Evolutionary conservation across 2,113 vertebrate genomes (phyloP), one percentile per base, ranked within the genome.

Genomic region (Picathartes gymnocephalus): DNA sequence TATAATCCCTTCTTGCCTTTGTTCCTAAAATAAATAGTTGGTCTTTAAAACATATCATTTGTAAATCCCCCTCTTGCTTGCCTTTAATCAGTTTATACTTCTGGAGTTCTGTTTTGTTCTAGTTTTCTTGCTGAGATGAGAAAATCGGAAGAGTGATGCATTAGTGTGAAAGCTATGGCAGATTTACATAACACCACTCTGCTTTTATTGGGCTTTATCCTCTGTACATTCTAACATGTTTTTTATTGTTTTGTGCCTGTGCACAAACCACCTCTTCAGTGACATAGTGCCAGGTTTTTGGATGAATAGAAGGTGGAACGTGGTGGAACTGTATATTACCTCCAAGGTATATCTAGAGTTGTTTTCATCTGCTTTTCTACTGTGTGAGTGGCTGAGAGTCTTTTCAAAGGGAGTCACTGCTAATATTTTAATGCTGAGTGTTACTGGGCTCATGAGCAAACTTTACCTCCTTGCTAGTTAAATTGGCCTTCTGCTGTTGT

Each of bases 11-110:
- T 74, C 68, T 90, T 95, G 69, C 85, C 78, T 92, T 93, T 90
- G 92, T 95, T 94, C 70, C 92, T 42, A 74, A 93, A 96, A 91
- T 81, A 90, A 93, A 89, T 68, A 82, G 84, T 70, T 27, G 3
- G n/a, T 90, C 85, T 97, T 91, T 90, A 88, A 92, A 96, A 73
- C 16, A 17, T 48, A 72, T 70, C 25, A 69, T 81, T 93, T 66
- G 48, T 88, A 93, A 97, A 97, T 96, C 93, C 88, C 28, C 45
- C 72, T 85, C 91, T 93, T 93, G 84, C 80, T 78, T 77, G 64
- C 56, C 57, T 90, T 39, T 93, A 95, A 95, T 95, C 93, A 95
- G 90, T 91, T 95, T 95, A 88, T 90, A 68, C 90, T 90, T 86
- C n/a, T 78, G 40, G 80, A 91, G 78, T 80, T 93, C 7, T 22